Percentiles rank a stretch among this genome's conserved stretches.
Conservation (phyloP, 2,113 vertebrate genomes). For the Gymnorhina tibicen region DNA sequence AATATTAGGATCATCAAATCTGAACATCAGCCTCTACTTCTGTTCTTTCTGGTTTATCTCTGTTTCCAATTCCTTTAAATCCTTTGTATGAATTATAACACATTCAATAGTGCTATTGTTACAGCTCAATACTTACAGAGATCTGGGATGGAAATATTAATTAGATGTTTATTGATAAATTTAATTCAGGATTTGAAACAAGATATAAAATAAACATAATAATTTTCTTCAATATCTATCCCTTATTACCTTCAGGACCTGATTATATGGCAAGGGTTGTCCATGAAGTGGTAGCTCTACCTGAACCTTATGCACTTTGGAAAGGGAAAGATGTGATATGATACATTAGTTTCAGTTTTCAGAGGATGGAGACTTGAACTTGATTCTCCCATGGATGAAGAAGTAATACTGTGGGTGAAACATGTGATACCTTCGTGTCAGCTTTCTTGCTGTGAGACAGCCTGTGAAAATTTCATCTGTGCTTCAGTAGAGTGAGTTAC, state of each 20-base stretch:
- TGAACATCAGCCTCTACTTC: not conserved
- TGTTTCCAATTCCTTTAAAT: not conserved
- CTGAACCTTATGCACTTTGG: not conserved
- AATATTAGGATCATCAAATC: not conserved
- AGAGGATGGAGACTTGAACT: not conserved
- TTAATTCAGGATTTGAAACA: not conserved
- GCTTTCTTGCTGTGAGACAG: not conserved
- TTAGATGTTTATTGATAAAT: not conserved
- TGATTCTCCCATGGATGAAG: not conserved
- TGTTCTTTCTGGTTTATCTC: not conserved
- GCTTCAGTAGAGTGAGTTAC: not conserved
- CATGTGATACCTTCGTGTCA: not conserved
- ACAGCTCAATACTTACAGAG: not conserved
- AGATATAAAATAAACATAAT: not conserved
- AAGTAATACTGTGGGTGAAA: not conserved
- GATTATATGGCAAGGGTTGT: not conserved
- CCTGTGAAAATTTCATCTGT: not conserved
- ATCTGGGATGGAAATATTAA: not conserved
- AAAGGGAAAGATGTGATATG: not conserved
- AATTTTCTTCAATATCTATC: not conserved
- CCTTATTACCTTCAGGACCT: not conserved
- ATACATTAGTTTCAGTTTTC: slow-evolving; percentile 13
- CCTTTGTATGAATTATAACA: not conserved
- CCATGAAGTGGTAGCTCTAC: not conserved
- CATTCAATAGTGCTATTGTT: not conserved